Conservation (phyloP, 2,797 vertebrate species). For the Octomys mimax region DNA sequence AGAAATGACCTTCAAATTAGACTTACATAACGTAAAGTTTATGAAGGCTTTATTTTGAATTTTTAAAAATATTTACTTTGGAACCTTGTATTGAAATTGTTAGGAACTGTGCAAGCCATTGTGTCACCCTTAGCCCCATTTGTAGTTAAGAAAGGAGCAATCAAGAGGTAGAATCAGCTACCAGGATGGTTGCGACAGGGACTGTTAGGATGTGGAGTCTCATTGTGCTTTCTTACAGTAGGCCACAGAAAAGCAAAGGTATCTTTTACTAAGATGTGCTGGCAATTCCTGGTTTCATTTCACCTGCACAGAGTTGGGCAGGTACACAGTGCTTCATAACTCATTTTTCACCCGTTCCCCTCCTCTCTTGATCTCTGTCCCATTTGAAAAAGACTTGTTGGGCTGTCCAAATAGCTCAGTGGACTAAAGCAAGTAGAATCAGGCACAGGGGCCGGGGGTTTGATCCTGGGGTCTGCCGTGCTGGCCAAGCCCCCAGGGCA, state of each 20-base stretch:
- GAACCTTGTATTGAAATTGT: neutral
- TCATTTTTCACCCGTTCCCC: neutral
- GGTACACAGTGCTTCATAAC: neutral
- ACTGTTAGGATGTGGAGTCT: neutral
- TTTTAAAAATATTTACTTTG: neutral
- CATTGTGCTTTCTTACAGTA: neutral
- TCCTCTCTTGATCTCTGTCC: neutral
- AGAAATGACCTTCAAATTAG: constrained; percentile 3
- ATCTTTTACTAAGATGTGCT: neutral
- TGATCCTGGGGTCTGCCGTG: too few relatives aligned
- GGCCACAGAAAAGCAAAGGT: neutral
- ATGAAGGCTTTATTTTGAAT: neutral
- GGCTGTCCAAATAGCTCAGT: too few relatives aligned
- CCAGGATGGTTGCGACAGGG: neutral
- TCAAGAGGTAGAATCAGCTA: neutral
- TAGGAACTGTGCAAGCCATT: neutral
- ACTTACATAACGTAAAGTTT: neutral
- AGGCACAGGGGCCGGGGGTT: too few relatives aligned
- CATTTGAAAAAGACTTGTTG: neutral
- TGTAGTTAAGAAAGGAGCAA: neutral
- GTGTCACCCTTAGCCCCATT: neutral
- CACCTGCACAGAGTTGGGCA: neutral
- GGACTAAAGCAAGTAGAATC: too few relatives aligned
- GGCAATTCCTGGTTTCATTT: neutral
- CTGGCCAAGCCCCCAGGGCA: too few relatives aligned